Evolutionary conservation across 1,140 invertebrate species (phyloP).

Genomic region (Drosophila subpulchrella): DNA sequence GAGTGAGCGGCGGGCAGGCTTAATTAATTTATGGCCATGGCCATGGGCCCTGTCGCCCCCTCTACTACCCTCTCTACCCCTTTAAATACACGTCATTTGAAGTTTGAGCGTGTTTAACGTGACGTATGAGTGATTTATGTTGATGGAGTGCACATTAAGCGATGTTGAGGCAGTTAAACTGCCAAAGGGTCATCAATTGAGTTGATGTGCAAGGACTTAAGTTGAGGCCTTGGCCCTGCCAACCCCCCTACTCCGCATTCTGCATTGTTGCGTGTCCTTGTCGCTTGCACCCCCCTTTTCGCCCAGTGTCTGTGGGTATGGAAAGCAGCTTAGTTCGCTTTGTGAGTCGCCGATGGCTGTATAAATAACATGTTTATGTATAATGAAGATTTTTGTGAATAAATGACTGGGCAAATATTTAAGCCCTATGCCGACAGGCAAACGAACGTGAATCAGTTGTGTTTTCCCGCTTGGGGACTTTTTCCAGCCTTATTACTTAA

Average conservation of each 20-base stretch:
- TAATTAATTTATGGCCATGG: constrained; percentile 81
- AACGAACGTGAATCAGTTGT: constrained; percentile 18
- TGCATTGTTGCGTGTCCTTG: constrained; percentile 33
- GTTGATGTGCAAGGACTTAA: constrained; percentile 45
- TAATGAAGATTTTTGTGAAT: constrained; percentile 15
- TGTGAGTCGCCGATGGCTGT: constrained; percentile 9
- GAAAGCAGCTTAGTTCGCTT: constrained; percentile 30
- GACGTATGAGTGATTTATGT: constrained; percentile 82
- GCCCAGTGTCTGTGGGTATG: background rate
- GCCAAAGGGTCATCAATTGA: constrained; percentile 71
- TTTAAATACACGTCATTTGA: constrained; percentile 69
- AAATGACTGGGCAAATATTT: constrained; percentile 50
- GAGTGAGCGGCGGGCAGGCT: constrained; percentile 35
- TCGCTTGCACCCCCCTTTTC: background rate
- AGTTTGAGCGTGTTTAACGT: constrained; percentile 80
- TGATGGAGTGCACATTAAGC: constrained; percentile 71
- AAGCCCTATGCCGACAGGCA: constrained; percentile 26
- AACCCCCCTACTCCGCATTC: background rate
- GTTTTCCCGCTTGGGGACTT: constrained; percentile 36
- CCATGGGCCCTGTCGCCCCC: constrained; percentile 6
- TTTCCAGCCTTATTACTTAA: constrained; percentile 68
- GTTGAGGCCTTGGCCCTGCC: constrained; percentile 15
- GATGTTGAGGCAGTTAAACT: constrained; percentile 65
- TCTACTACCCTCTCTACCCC: background rate
- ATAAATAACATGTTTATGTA: constrained; percentile 27